phyloP scores from a whole-genome alignment of 2,113 vertebrate genomes.

The Aspiorhynchus laticeps region DNA sequence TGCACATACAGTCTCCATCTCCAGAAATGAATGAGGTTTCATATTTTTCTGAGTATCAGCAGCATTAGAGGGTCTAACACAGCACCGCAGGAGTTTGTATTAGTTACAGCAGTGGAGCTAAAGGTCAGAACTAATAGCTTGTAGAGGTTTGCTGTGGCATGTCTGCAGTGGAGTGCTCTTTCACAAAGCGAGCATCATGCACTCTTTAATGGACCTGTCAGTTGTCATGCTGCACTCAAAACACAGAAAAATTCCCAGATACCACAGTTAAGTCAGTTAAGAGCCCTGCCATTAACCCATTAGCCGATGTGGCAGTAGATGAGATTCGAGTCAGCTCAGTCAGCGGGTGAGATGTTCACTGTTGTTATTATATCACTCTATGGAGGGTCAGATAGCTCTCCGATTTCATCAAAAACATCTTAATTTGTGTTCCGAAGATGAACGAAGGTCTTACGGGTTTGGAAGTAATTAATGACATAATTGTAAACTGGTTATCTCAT shows the following conservation, averaged over 20 bases:
- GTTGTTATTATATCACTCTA: constrained; percentile 9
- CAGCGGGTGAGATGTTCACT: not conserved
- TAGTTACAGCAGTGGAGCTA: constrained; percentile 44
- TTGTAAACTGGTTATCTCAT: not conserved
- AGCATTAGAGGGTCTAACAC: not conserved
- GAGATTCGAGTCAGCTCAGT: not conserved
- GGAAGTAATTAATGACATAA: too few relatives aligned
- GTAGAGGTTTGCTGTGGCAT: constrained; percentile 42
- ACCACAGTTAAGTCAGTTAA: constrained; percentile 34
- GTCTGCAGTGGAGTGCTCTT: constrained; percentile 40
- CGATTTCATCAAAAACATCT: too few relatives aligned
- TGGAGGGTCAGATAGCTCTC: too few relatives aligned
- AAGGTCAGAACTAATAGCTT: constrained; percentile 59
- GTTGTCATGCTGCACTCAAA: constrained; percentile 45
- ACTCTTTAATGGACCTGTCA: constrained; percentile 53
- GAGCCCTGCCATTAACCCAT: constrained; percentile 25
- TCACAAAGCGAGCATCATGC: constrained; percentile 44
- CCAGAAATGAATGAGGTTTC: not conserved
- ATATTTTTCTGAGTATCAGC: not conserved
- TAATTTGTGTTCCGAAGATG: too few relatives aligned
- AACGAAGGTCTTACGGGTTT: too few relatives aligned
- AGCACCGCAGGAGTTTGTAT: constrained; percentile 39
- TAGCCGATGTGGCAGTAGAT: not conserved
- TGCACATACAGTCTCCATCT: not conserved
- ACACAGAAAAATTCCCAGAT: constrained; percentile 33